Evolutionary conservation across 2,797 vertebrate genomes (phyloP), one percentile per base, ranked within the genome.

Genomic region (Dryobates pubescens): DNA sequence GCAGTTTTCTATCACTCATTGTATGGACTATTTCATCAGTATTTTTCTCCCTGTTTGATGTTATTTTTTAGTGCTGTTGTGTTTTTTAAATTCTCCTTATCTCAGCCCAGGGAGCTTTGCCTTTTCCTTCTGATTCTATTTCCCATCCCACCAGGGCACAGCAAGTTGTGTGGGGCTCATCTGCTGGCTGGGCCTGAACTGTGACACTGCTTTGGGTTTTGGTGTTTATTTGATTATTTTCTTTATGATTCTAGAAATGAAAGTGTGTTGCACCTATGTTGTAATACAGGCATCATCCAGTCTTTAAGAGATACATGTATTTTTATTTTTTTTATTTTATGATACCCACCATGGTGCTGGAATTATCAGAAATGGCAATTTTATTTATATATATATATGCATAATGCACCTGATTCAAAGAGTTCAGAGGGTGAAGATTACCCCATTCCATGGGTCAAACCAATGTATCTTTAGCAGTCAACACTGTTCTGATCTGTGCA

Each of bases 381-480:
- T 15, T 41, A 41, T 15, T 16, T 43, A 43, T 43, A 43, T 43
- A 43, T 15, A 27, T 36, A 30, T 12, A 9, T 38, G 38, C 38
- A 38, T 38, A 65, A 9, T 8, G 23, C 4, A 65, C 7, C 41
- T 38, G 15, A 57, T 61, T 59, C 51, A 61, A 69, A 77, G 16
- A 36, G 22, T 20, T 85, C 63, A 45, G 17, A 69, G 62, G 2
- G 0, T n/a, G 13, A 0, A 0, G 61, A 16, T 61, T 38, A 49
- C 8, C 14, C 27, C 34, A 43, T 54, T 75, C 29, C 7, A 14
- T 30, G 13, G 7, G n/a, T 10, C 23, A 69, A 77, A 59, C 10
- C 7, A 38, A 74, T 19, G 4, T 38, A 45, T 43, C 17, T 61
- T 82, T 29, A 15, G 7, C 56, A 68, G 18, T 13, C 27, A 34